Evolutionary conservation across 2,888 invertebrate species (phyloP).

Genomic region (Gastrophysa polygoni): DNA sequence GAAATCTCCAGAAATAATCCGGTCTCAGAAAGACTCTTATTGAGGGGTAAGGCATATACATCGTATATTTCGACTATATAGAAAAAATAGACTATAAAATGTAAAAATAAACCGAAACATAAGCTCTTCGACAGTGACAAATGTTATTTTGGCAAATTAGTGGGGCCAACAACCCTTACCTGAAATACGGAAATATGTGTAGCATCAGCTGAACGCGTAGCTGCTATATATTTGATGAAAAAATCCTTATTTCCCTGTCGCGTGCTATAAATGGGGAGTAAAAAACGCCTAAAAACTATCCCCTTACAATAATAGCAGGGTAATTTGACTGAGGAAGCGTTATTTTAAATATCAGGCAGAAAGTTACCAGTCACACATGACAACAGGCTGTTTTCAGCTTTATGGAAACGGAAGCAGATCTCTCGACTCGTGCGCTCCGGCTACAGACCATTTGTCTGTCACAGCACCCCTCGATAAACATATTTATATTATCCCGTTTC

Average conservation of each 20-base stretch:
- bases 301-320: constrained; percentile 43
- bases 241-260: constrained; percentile 43
- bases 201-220: constrained; percentile 32
- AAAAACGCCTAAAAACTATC: constrained; percentile 32
- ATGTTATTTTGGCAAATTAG: not conserved
- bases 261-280: constrained; percentile 33
- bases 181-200: constrained; percentile 14
- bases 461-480: constrained; percentile 50
- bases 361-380: constrained; percentile 50
- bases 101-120: not conserved
- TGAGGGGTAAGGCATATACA: too few relatives aligned
- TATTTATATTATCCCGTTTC: constrained; percentile 55
- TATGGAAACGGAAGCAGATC: constrained; percentile 58
- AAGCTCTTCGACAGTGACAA: not conserved
- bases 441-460: constrained; percentile 57
- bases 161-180: not conserved
- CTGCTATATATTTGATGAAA: constrained; percentile 47
- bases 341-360: constrained; percentile 53
- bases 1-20: too few relatives aligned
- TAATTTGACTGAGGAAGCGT: constrained; percentile 51
- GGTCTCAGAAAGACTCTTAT: too few relatives aligned
- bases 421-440: constrained; percentile 53
- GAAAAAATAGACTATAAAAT: not conserved
- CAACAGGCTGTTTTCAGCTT: constrained; percentile 59
- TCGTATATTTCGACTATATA: too few relatives aligned